Percentiles rank a stretch among this genome's conserved stretches.
Conservation (phyloP, 2,888 invertebrate genomes). For the Archips crataeganus region DNA sequence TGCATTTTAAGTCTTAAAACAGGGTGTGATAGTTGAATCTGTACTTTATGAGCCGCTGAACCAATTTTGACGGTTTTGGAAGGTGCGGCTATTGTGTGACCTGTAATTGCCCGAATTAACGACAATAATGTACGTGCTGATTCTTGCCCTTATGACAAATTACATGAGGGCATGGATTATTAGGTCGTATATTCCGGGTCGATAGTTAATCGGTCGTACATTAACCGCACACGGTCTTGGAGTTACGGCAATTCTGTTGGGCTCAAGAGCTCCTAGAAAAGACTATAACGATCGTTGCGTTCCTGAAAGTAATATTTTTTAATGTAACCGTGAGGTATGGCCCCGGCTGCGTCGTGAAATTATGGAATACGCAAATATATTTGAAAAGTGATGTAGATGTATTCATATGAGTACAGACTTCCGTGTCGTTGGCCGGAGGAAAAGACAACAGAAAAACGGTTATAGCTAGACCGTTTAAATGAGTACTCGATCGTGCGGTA, state of each 20-base stretch:
- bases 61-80: neutral
- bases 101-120: too few relatives aligned
- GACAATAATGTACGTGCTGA: too few relatives aligned
- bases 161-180: too few relatives aligned
- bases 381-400: neutral
- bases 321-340: neutral
- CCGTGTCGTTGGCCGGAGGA: too few relatives aligned
- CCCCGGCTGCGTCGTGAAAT: neutral
- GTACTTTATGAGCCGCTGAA: neutral
- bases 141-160: too few relatives aligned
- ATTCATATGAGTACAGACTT: too few relatives aligned
- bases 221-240: neutral
- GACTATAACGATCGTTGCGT: neutral
- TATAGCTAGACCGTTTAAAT: too few relatives aligned
- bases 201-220: too few relatives aligned
- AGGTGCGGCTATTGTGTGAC: too few relatives aligned
- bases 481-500: too few relatives aligned
- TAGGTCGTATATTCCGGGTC: too few relatives aligned
- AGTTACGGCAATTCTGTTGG: neutral
- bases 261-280: neutral
- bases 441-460: too few relatives aligned
- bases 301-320: neutral
- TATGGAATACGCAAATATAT: neutral
- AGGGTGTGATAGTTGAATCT: conserved; percentile 1
- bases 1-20: neutral